Base-by-base conservation (phyloP, 2,888 invertebrate genomes). In the Lepidocyrtinus sp. region DNA sequence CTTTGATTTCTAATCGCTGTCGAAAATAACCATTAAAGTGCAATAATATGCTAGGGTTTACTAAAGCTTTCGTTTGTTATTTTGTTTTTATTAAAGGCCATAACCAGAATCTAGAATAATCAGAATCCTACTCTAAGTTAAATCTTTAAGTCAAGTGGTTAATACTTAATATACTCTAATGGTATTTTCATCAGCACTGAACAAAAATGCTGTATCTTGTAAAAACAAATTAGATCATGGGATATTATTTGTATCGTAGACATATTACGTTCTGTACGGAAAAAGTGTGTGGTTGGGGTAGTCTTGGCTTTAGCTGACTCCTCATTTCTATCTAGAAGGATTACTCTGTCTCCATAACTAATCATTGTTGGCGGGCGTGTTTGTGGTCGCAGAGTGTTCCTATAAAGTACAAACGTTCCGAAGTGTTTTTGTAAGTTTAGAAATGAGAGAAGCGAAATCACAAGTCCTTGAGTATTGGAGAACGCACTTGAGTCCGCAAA, bases 321-420 rank as follows among this genome's bases (percentile, higher is more conserved):
- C 19, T 64, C 78, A 73, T 78, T 64, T 69, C 64, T 50, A 50
- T 50, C 50, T 50, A 15, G 46, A 68, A 25, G 73, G 78, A 78
- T 78, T 78, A 73, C 12, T 17, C 68, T 68, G 78, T 78, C 78
- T 55, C 78, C 78, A 73, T 73, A 78, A 78, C 78, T 78, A 78
- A 78, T 78, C 78, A 78, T 78, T 78, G 62, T 68, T 24, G 26
- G 55, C 26, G 59, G 21, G 24, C 15, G 50, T 50, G 50, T 50
- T 19, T 36, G 46, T 67, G 69, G 68, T 71, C 62, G 26, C 62
- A 36, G 46, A 26, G 21, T 17, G n/a, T 50, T 50, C 50, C 50
- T 50, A n/a, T 2, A 17, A 50, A 64, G 55, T 27, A 25, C 27
- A 72, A 73, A 63, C 63, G 22, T 24, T 26, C 46, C 46, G 15